Conservation (phyloP, 2,113 vertebrate genomes). For the Lepisosteus oculatus region DNA sequence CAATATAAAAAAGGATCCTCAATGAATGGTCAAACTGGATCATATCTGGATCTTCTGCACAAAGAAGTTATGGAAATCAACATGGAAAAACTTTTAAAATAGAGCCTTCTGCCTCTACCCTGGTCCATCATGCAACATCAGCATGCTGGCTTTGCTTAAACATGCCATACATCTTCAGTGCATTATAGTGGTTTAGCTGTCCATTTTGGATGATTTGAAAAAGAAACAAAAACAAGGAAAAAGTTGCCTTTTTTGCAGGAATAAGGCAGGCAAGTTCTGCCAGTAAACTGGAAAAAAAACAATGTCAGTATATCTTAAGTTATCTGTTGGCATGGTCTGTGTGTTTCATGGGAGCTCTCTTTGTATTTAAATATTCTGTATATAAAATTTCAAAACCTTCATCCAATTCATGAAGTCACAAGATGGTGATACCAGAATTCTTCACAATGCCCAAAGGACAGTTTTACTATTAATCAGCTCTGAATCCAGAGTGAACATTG, state of each 20-base stretch:
- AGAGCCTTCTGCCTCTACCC: constrained; percentile 9
- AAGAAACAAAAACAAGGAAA: background rate
- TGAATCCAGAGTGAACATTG: constrained; percentile 30
- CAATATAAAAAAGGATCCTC: constrained; percentile 16
- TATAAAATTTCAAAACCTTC: constrained; percentile 52
- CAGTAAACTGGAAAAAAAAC: constrained; percentile 2
- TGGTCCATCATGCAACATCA: constrained; percentile 58
- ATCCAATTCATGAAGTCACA: constrained; percentile 26
- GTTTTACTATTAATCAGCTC: background rate
- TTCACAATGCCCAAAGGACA: background rate
- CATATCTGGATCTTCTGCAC: constrained; percentile 10
- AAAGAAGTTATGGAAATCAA: constrained; percentile 32
- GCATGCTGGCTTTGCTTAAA: constrained; percentile 76
- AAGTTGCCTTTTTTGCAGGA: background rate
- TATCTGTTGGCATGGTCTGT: constrained; percentile 59
- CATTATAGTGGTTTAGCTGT: constrained; percentile 44
- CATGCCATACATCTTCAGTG: constrained; percentile 47
- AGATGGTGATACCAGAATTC: constrained; percentile 30
- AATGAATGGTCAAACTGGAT: constrained; percentile 33
- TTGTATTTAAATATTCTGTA: constrained; percentile 56
- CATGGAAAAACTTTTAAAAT: background rate
- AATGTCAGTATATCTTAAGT: constrained; percentile 28
- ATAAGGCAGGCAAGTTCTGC: background rate
- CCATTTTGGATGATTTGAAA: background rate
- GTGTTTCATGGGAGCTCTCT: constrained; percentile 61